Evolutionary conservation across 2,113 vertebrate species (phyloP), one percentile per base, ranked within the genome.

Genomic region (Anguilla rostrata): DNA sequence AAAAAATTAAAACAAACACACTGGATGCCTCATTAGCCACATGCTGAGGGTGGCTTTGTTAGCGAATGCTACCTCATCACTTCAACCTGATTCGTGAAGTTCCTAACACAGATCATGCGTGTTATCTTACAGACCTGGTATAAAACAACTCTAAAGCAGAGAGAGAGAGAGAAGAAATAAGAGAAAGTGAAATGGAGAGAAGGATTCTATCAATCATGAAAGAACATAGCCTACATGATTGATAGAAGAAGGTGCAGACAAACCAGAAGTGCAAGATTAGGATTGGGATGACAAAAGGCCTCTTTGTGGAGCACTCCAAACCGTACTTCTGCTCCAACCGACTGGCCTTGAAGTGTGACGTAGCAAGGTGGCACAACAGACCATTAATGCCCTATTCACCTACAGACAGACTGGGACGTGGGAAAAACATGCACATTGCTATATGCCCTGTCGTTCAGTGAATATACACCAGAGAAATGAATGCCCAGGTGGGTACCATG

Each of bases 171-270:
- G 71, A 87, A 78, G 39, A 78, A 78, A 82, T 79, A 85, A 88
- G 87, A 86, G 57, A 88, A 75, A 89, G 87, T 88, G 88, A 86
- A 89, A 91, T 78, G 88, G 49, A 85, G 39, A 82, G 86, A 89
- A 86, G 87, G 56, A 34, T 34, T 34, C 34, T 34, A 34, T 34
- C 34, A 34, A 34, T 81, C 86, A 85, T 71, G 39, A 78, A 78
- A 83, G 87, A 87, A 90, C 88, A 90, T 93, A n/a, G n/a, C n/a
- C n/a, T n/a, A 90, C 93, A 94, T 93, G 92, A 94, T 94, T 95
- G 90, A 94, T 92, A 90, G 90, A 78, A 89, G 87, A 90, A 88
- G 53, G 89, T 8, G 88, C 88, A 86, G 86, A 81, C 86, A 91
- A 86, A 84, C 71, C 53, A 87, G 83, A 89, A 75, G 78, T 89